These are phyloP conservation scores for Ctenosaura bakeri DNA, from an alignment of 2,797 vertebrate genomes.

Conservation along the genomic window DNA sequence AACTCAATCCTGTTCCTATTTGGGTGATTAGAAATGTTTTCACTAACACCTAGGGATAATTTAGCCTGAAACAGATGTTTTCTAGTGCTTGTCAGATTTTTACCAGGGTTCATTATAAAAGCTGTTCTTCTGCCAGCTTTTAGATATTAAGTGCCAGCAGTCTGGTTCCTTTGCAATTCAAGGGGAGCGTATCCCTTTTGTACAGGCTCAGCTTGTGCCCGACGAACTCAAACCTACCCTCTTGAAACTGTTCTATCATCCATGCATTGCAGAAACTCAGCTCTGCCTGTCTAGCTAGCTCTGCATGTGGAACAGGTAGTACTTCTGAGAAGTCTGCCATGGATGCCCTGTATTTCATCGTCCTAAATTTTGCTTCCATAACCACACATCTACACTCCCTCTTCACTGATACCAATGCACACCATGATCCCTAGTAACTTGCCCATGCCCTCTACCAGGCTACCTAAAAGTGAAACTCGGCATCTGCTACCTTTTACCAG, in stretches of 20 bases:
- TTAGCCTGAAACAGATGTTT: not conserved
- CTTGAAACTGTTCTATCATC: not conserved
- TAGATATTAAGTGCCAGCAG: not conserved
- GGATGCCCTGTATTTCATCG: not conserved
- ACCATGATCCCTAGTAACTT: not conserved
- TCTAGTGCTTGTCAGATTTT: not conserved
- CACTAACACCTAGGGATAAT: not conserved
- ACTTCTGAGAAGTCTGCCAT: not conserved
- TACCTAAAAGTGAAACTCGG: not conserved
- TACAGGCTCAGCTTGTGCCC: not conserved
- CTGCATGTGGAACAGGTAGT: not conserved
- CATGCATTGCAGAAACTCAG: not conserved
- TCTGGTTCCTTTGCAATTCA: not conserved
- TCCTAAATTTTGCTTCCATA: not conserved
- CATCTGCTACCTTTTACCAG: not conserved
- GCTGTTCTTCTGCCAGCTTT: not conserved
- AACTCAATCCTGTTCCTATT: too few relatives aligned
- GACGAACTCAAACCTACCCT: not conserved
- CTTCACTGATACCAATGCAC: not conserved
- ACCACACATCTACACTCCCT: not conserved
- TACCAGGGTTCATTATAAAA: not conserved
- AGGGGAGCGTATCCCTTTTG: not conserved
- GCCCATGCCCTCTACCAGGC: not conserved
- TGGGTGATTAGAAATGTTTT: not conserved
- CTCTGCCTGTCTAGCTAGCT: not conserved